Percentiles rank a stretch among this genome's conserved stretches.
phyloP scores from a whole-genome alignment of 2,113 vertebrate species.

The Serilophus lunatus region DNA sequence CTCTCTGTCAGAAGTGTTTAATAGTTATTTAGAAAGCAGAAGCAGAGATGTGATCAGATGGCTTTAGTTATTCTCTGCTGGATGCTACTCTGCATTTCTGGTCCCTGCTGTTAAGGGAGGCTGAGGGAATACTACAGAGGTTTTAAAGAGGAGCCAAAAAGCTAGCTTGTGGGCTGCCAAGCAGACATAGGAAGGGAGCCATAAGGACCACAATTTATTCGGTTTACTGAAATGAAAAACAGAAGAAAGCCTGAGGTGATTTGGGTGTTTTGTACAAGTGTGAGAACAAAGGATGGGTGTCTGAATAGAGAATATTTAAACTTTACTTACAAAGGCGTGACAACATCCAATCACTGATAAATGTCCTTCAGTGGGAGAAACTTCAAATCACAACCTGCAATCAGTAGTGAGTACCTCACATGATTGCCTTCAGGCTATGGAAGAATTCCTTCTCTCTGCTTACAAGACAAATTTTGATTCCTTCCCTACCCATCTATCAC shows the following conservation, averaged over 20 bases:
- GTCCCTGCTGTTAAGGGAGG: background rate
- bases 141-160: background rate
- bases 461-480: background rate
- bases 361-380: background rate
- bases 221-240: background rate
- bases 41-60: background rate
- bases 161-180: background rate
- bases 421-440: background rate
- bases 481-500: background rate
- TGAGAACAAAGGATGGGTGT: background rate
- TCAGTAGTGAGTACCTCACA: background rate
- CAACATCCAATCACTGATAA: constrained; percentile 11
- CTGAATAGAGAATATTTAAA: background rate
- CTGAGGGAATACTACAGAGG: background rate
- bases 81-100: background rate
- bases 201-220: background rate
- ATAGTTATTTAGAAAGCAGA: background rate
- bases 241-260: background rate
- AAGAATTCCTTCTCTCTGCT: background rate
- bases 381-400: background rate
- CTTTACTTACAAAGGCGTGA: background rate
- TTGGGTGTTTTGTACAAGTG: background rate
- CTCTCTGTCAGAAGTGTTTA: background rate
- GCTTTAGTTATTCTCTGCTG: background rate
- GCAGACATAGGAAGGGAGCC: background rate